phyloP scores from a whole-genome alignment of 2,797 vertebrate genomes.

The Ctenopoma kingsleyae region DNA sequence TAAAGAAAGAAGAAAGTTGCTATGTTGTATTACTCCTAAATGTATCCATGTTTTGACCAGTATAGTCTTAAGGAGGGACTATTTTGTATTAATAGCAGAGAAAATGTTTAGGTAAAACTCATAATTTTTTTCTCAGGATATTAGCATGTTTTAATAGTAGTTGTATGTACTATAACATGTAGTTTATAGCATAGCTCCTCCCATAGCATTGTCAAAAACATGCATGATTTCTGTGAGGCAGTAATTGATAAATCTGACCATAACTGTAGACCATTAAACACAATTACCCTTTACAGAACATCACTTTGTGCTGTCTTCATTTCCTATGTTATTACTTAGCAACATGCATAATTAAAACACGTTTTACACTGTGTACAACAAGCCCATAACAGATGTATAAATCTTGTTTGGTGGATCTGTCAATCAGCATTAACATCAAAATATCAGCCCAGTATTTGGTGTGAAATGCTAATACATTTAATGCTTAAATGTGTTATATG shows the following conservation, averaged over 20 bases:
- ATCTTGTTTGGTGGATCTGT: not conserved
- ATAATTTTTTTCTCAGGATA: conserved; percentile 70
- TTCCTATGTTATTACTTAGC: not conserved
- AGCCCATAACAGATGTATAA: not conserved
- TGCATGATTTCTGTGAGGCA: conserved; percentile 55
- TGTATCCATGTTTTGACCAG: conserved; percentile 55
- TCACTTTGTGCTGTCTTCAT: conserved; percentile 40
- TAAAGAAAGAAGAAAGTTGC: conserved; percentile 40
- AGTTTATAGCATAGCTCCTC: conserved; percentile 52
- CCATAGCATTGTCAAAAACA: conserved; percentile 50
- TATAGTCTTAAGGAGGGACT: conserved; percentile 27
- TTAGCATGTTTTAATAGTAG: conserved; percentile 65
- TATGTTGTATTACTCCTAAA: conserved; percentile 50
- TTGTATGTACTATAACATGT: conserved; percentile 66
- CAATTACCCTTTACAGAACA: conserved; percentile 61
- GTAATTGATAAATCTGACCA: conserved; percentile 57
- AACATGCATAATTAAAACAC: not conserved
- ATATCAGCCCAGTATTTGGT: not conserved
- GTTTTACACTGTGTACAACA: not conserved
- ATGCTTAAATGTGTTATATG: not conserved
- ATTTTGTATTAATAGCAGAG: conserved; percentile 61
- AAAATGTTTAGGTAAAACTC: conserved; percentile 43
- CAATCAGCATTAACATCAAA: not conserved
- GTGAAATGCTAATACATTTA: not conserved
- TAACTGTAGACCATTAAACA: conserved; percentile 75